phyloP scores from a whole-genome alignment of 2,797 vertebrate genomes.

The Glyptemys insculpta region DNA sequence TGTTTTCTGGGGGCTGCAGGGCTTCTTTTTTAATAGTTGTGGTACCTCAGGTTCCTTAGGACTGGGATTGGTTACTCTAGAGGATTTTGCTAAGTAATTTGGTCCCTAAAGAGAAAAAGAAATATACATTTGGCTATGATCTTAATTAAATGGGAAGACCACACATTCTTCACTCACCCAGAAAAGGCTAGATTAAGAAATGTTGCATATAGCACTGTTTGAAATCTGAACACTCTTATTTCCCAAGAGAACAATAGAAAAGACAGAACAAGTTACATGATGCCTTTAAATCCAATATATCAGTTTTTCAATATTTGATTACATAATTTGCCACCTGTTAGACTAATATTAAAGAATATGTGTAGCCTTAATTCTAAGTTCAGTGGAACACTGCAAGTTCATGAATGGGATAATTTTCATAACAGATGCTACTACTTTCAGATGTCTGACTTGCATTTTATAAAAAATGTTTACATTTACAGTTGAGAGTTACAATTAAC shows the following conservation, averaged over 20 bases:
- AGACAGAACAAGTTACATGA: background rate
- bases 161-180: background rate
- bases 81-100: constrained; percentile 74
- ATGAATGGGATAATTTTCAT: background rate
- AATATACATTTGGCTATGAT: background rate
- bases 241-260: background rate
- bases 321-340: background rate
- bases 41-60: constrained; percentile 60
- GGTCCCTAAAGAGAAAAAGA: constrained; percentile 18
- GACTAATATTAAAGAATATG: no score
- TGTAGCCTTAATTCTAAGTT: background rate
- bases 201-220: background rate
- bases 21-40: background rate
- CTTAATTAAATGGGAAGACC: background rate
- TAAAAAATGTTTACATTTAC: background rate
- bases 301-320: background rate
- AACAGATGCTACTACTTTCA: background rate
- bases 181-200: background rate
- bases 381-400: background rate
- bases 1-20: constrained; percentile 78
- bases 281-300: background rate
- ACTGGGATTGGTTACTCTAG: constrained; percentile 47
- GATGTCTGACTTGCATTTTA: background rate
- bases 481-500: background rate
- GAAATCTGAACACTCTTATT: background rate